These are phyloP conservation scores for Paraplagusia blochii DNA, from an alignment of 2,113 vertebrate genomes.

Conservation along the genomic window DNA sequence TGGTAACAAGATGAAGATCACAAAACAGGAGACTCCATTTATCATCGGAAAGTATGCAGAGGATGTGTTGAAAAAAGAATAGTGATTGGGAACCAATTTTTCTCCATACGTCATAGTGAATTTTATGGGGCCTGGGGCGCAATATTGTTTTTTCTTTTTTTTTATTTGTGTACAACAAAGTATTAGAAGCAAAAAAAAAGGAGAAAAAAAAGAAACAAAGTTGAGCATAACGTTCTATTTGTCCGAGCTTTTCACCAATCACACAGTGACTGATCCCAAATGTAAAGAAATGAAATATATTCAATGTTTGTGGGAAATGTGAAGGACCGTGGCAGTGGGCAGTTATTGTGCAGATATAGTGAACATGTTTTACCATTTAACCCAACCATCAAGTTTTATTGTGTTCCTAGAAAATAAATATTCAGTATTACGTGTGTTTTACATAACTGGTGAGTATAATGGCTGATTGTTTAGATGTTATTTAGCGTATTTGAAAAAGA, in stretches of 20 bases:
- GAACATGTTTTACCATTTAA: not conserved
- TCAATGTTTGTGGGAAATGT: slow-evolving; percentile 8
- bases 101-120: slow-evolving; percentile 40
- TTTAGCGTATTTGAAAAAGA: slow-evolving; percentile 17
- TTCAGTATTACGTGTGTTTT: slow-evolving; percentile 17
- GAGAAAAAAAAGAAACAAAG: not conserved
- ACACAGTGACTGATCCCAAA: slow-evolving; percentile 17
- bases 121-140: slow-evolving; percentile 36
- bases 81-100: slow-evolving; percentile 47
- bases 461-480: slow-evolving; percentile 11
- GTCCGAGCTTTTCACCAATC: slow-evolving; percentile 29
- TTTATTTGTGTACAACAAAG: slow-evolving; percentile 19
- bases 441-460: slow-evolving; percentile 2
- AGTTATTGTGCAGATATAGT: not conserved
- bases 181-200: slow-evolving; percentile 1
- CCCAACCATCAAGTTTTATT: slow-evolving; percentile 3
- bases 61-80: slow-evolving; percentile 30
- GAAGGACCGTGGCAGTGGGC: slow-evolving; percentile 1
- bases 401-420: slow-evolving; percentile 20
- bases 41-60: slow-evolving; percentile 32
- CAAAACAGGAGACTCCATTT: slow-evolving; percentile 14
- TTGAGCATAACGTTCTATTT: slow-evolving; percentile 12
- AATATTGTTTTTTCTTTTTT: slow-evolving; percentile 39
- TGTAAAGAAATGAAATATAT: slow-evolving; percentile 16
- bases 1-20: slow-evolving; percentile 22